Conservation (phyloP, 1,140 invertebrate species). For the Coelopa frigida region DNA sequence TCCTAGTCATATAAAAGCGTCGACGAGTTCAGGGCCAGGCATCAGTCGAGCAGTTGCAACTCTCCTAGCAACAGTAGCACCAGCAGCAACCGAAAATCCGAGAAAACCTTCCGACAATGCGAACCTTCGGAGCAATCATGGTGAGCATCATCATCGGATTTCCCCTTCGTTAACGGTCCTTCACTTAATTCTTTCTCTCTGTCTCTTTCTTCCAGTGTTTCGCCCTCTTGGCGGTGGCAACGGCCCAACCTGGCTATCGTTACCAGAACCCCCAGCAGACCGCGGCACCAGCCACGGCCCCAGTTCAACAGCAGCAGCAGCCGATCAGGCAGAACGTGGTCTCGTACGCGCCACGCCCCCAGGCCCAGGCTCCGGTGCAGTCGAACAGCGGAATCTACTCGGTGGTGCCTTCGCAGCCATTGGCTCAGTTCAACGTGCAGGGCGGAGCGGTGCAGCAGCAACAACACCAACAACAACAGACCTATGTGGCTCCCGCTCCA, state of each 20-base stretch:
- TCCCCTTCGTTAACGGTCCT: no score
- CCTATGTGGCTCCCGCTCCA: conserved; percentile 8
- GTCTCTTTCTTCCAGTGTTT: conserved; percentile 23
- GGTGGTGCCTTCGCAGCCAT: conserved; percentile 10
- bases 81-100: neutral
- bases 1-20: conserved; percentile 16
- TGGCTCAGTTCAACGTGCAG: conserved; percentile 12
- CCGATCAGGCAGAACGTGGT: conserved; percentile 5
- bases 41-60: conserved; percentile 10
- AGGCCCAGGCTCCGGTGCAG: conserved; percentile 18
- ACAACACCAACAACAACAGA: no score
- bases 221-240: conserved; percentile 17
- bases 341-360: conserved; percentile 28
- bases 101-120: no score
- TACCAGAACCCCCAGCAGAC: conserved; percentile 18
- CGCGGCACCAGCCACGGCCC: neutral
- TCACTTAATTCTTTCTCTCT: neutral
- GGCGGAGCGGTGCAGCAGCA: neutral
- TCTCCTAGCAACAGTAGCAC: neutral
- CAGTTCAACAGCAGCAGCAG: conserved; percentile 1
- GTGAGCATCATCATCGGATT: no score
- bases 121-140: no score
- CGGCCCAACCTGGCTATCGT: conserved; percentile 28
- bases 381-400: conserved; percentile 29
- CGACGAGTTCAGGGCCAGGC: neutral